phyloP scores from a whole-genome alignment of 2,113 vertebrate species.

The Corythornis cristatus region DNA sequence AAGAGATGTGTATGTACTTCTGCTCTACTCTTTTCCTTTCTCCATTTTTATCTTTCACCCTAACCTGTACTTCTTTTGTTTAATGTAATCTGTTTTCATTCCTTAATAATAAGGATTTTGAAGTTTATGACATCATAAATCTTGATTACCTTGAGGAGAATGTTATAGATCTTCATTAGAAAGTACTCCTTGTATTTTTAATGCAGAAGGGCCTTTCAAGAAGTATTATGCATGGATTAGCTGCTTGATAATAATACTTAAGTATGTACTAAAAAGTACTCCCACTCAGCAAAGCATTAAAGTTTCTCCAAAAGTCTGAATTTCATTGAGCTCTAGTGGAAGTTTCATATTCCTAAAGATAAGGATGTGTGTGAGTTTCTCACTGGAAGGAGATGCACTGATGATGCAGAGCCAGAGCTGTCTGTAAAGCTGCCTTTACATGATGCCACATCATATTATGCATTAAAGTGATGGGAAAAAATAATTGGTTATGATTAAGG shows the following conservation, averaged over 20 bases:
- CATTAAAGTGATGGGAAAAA: background rate
- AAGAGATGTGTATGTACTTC: background rate
- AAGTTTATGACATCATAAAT: background rate
- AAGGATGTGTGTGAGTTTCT: background rate
- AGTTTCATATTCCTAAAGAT: background rate
- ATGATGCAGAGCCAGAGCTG: background rate
- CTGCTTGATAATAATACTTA: slow-evolving; percentile 36
- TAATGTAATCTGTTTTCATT: background rate
- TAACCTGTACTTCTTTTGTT: background rate
- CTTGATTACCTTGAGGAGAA: slow-evolving; percentile 24
- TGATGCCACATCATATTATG: background rate
- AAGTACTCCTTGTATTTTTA: slow-evolving; percentile 56
- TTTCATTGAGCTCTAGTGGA: background rate
- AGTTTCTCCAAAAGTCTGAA: background rate
- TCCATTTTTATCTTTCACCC: background rate
- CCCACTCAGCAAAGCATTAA: background rate
- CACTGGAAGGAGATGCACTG: background rate
- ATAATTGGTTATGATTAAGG: background rate
- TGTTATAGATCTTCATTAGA: background rate
- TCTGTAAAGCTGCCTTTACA: background rate
- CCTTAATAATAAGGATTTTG: background rate
- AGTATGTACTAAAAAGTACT: background rate
- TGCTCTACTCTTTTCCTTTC: background rate
- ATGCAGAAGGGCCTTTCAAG: slow-evolving; percentile 40
- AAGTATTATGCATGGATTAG: background rate